Conservation (phyloP, 35 echinoderm and acorn worm genomes). For the Ophioderma brevispina region DNA sequence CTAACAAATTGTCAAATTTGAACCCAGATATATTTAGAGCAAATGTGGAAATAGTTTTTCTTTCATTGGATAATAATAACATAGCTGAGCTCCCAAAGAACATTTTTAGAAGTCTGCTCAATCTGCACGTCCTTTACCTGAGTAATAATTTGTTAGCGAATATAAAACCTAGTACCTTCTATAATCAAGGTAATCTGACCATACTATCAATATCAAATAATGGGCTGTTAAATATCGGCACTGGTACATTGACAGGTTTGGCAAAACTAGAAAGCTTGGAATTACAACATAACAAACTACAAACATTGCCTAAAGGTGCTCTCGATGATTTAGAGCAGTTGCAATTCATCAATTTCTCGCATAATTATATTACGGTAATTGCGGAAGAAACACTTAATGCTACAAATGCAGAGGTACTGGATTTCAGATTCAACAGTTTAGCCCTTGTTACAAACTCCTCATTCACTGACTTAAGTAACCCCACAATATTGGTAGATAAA, state of each 20-base stretch:
- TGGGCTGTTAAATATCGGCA: not conserved
- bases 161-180: not conserved
- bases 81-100: not conserved
- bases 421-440: not conserved
- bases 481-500: not conserved
- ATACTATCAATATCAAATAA: not conserved
- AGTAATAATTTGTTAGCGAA: not conserved
- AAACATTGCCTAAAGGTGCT: not conserved
- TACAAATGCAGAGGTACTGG: not conserved
- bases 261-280: not conserved
- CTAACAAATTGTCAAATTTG: not conserved
- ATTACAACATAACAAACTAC: not conserved
- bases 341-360: not conserved
- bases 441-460: not conserved
- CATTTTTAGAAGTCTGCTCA: not conserved
- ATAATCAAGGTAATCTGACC: not conserved
- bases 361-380: not conserved
- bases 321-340: not conserved
- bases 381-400: not conserved
- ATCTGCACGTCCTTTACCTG: not conserved
- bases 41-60: not conserved
- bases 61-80: not conserved
- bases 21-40: not conserved
- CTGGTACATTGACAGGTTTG: not conserved
- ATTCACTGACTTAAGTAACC: not conserved